Evolutionary conservation across 2,888 invertebrate genomes (phyloP).

Genomic region (Pseudococcus viburni): DNA sequence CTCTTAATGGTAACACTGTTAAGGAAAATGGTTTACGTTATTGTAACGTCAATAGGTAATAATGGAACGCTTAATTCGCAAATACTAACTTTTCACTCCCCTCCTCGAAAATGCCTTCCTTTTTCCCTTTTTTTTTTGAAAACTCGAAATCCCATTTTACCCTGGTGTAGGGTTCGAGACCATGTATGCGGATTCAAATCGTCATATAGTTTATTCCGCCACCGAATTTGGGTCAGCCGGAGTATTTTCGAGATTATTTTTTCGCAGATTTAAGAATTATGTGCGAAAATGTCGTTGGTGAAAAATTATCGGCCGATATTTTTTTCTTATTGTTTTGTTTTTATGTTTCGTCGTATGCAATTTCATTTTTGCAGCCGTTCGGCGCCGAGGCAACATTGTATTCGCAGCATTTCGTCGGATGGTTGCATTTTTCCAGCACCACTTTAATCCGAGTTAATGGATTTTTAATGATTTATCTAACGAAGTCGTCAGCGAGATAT

Average conservation of each 20-base stretch:
- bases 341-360: constrained; percentile 19
- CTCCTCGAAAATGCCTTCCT: background rate
- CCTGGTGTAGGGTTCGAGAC: background rate
- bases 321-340: constrained; percentile 14
- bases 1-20: constrained; percentile 48
- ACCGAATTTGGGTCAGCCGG: background rate
- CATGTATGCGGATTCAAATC: background rate
- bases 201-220: background rate
- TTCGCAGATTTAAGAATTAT: constrained; percentile 38
- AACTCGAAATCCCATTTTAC: background rate
- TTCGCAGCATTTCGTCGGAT: no score
- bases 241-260: constrained; percentile 19
- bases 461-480: constrained; percentile 30
- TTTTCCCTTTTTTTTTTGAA: background rate
- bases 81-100: constrained; percentile 25
- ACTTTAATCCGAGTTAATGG: constrained; percentile 20
- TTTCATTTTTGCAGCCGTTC: constrained; percentile 25
- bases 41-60: constrained; percentile 50
- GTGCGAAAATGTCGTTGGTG: constrained; percentile 35
- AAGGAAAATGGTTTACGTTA: constrained; percentile 37
- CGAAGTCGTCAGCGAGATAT: background rate
- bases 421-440: background rate
- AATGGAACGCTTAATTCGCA: constrained; percentile 47
- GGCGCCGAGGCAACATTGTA: background rate
- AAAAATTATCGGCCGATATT: constrained; percentile 27